Conservation (phyloP, 37 sponge, comb jelly and placozoan genomes). For the Bolinopsis microptera region DNA sequence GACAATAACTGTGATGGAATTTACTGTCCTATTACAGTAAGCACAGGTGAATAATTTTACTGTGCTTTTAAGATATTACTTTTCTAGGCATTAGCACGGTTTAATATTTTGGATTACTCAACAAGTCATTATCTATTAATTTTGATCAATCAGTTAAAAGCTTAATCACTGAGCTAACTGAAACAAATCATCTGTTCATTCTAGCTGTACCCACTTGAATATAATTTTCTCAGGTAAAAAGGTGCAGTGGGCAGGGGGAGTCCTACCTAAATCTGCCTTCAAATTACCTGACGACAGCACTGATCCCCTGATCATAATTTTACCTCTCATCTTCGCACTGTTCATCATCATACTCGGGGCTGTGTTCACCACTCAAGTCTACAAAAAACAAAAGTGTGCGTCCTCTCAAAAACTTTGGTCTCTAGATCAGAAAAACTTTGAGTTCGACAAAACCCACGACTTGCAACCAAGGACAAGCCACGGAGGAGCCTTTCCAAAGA, state of each 20-base stretch:
- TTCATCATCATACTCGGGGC: background rate
- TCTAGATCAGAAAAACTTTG: background rate
- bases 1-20: background rate
- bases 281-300: background rate
- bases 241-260: background rate
- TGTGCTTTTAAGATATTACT: no score
- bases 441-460: background rate
- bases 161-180: no score
- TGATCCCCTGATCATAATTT: background rate
- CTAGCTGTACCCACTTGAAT: no score
- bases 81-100: no score
- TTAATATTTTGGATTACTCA: no score
- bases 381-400: conserved; percentile 20
- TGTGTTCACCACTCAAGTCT: background rate
- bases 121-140: no score
- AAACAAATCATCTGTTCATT: no score
- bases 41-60: background rate
- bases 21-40: background rate
- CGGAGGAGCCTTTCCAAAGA: background rate
- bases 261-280: background rate
- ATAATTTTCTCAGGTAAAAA: no score
- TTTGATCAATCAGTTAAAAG: no score
- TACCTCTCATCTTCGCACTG: background rate
- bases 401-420: background rate
- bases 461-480: background rate